A percentile compares a stretch with the other conserved stretches of the same genome.
These are phyloP conservation scores for Nannospalax galili DNA, from an alignment of 2,113 vertebrate species.

Conservation along the genomic window DNA sequence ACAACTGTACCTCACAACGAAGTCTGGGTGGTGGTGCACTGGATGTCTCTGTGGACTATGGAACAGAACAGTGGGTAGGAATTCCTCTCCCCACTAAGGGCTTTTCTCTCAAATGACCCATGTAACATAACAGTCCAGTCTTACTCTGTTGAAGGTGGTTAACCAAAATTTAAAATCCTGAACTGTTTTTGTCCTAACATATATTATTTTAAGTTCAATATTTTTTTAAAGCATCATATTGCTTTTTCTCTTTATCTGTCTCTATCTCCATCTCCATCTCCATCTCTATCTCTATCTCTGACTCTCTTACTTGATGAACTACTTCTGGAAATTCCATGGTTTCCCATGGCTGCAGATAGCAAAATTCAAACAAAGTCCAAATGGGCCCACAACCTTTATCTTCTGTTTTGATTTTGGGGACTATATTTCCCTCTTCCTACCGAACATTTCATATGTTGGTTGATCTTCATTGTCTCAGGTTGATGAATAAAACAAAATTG, in stretches of 20 bases:
- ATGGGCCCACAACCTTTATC: neutral
- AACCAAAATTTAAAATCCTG: neutral
- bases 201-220: neutral
- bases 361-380: constrained; percentile 22
- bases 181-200: neutral
- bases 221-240: constrained; percentile 5
- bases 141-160: neutral
- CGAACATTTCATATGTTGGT: neutral
- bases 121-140: neutral
- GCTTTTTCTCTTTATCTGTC: neutral
- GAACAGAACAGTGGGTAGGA: neutral
- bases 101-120: neutral
- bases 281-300: neutral
- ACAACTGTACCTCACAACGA: neutral
- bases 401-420: neutral
- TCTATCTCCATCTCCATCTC: no score
- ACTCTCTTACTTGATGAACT: neutral
- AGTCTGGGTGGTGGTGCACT: neutral
- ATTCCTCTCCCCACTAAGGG: neutral
- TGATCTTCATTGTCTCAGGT: neutral
- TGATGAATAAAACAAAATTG: neutral
- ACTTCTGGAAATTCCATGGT: neutral
- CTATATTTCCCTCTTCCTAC: neutral
- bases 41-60: neutral
- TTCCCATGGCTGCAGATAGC: neutral